phyloP scores from a whole-genome alignment of 2,797 vertebrate species.

The Knipowitschia caucasica region DNA sequence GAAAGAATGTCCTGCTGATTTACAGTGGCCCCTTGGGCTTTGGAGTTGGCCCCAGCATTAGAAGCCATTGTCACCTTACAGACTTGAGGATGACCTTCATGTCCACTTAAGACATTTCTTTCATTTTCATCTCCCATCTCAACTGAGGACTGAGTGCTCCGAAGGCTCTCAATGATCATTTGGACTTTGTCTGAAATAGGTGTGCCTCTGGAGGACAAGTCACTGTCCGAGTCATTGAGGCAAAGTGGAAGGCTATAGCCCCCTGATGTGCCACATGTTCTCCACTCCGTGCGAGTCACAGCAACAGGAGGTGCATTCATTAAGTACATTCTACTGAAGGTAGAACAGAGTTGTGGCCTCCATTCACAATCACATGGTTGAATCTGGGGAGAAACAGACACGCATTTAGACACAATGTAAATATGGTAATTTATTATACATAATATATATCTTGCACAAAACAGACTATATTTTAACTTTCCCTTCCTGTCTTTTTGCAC shows the following conservation, averaged over 20 bases:
- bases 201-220: constrained; percentile 71
- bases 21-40: constrained; percentile 41
- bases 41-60: constrained; percentile 43
- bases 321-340: constrained; percentile 93
- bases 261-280: constrained; percentile 80
- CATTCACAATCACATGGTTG: constrained; percentile 71
- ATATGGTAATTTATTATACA: too few relatives aligned
- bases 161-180: constrained; percentile 90
- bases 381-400: constrained; percentile 57
- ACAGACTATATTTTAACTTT: too few relatives aligned
- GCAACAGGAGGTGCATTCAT: constrained; percentile 89
- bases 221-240: constrained; percentile 83
- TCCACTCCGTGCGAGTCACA: constrained; percentile 90
- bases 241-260: constrained; percentile 84
- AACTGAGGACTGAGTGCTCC: constrained; percentile 82
- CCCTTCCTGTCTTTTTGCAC: too few relatives aligned
- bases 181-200: constrained; percentile 86
- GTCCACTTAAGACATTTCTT: constrained; percentile 69
- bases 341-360: constrained; percentile 54
- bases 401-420: constrained; percentile 9
- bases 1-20: constrained; percentile 30
- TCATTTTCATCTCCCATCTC: constrained; percentile 82
- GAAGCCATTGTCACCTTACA: constrained; percentile 50
- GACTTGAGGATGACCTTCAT: constrained; percentile 60
- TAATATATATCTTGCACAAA: too few relatives aligned